These are phyloP conservation scores for Seira sanloemensis DNA, from an alignment of 2,888 invertebrate genomes.

Conservation along the genomic window DNA sequence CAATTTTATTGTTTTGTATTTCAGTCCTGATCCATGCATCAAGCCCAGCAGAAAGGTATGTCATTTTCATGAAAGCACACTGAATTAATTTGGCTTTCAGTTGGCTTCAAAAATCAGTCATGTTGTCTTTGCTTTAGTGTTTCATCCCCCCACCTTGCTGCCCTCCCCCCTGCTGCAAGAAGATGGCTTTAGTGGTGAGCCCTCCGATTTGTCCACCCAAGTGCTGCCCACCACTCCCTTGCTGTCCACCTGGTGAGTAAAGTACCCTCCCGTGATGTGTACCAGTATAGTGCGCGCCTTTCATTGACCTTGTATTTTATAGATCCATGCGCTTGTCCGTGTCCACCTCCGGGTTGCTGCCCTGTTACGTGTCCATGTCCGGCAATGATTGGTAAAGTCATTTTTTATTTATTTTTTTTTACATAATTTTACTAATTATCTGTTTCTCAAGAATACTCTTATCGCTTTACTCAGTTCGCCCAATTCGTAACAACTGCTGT, in stretches of 20 bases:
- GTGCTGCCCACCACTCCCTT: conserved; percentile 65
- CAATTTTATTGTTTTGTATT: background rate
- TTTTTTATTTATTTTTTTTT: too few relatives aligned
- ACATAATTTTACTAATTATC: too few relatives aligned
- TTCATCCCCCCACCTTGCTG: conserved; percentile 71
- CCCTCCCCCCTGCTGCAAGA: conserved; percentile 69
- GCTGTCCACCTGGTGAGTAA: conserved; percentile 49
- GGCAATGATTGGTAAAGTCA: conserved; percentile 65
- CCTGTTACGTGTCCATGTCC: conserved; percentile 66
- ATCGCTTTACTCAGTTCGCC: too few relatives aligned
- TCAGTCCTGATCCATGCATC: conserved; percentile 71
- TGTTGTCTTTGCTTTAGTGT: too few relatives aligned
- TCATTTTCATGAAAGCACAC: too few relatives aligned
- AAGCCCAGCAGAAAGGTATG: conserved; percentile 59
- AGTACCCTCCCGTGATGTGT: background rate
- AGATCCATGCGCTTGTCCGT: conserved; percentile 61
- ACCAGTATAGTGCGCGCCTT: background rate
- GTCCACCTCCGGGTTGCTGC: conserved; percentile 54
- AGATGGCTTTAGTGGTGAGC: conserved; percentile 69
- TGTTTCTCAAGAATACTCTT: too few relatives aligned
- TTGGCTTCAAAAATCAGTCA: too few relatives aligned
- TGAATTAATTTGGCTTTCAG: too few relatives aligned
- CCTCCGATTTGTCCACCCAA: conserved; percentile 71
- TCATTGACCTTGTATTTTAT: background rate
- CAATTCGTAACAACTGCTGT: conserved; percentile 67